Evolutionary conservation across 1,140 invertebrate species (phyloP).

Genomic region (Megalopta genalis): DNA sequence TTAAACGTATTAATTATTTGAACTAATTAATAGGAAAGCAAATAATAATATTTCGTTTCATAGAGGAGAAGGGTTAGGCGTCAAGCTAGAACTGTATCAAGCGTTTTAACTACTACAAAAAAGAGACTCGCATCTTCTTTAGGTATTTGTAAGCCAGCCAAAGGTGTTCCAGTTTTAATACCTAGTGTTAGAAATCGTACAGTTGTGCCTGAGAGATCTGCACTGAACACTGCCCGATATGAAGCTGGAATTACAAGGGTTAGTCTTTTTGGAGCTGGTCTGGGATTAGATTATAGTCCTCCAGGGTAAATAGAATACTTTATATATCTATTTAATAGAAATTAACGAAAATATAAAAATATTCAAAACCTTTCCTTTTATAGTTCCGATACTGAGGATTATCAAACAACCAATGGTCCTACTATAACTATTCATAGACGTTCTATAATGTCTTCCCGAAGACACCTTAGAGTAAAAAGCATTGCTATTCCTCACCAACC

Average conservation of each 20-base stretch:
- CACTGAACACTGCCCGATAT: slow-evolving; percentile 59
- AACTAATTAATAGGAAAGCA: slow-evolving; percentile 12
- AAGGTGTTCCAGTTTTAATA: slow-evolving; percentile 72
- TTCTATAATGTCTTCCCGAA: slow-evolving; percentile 68
- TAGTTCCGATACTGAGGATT: slow-evolving; percentile 74
- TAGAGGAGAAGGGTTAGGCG: slow-evolving; percentile 56
- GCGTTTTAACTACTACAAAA: slow-evolving; percentile 65
- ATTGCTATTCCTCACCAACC: slow-evolving; percentile 68
- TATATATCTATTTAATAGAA: background rate
- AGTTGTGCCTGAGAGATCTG: slow-evolving; percentile 46
- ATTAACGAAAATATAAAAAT: background rate
- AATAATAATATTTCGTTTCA: slow-evolving; percentile 40
- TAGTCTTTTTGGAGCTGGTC: slow-evolving; percentile 72
- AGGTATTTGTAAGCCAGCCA: slow-evolving; percentile 73
- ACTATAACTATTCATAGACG: slow-evolving; percentile 69
- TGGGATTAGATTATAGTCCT: slow-evolving; percentile 74
- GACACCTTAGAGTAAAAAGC: slow-evolving; percentile 77
- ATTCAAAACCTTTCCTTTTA: background rate
- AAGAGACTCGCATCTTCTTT: slow-evolving; percentile 75
- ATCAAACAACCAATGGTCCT: slow-evolving; percentile 59
- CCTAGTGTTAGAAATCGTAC: slow-evolving; percentile 74
- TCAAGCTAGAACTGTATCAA: slow-evolving; percentile 62
- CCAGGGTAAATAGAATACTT: slow-evolving; percentile 68
- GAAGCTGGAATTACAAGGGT: slow-evolving; percentile 72
- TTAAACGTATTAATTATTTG: slow-evolving; percentile 63